Evolutionary conservation across 2,113 vertebrate species (phyloP), one percentile per base, ranked within the genome.

Genomic region (Tragelaphus strepsiceros): DNA sequence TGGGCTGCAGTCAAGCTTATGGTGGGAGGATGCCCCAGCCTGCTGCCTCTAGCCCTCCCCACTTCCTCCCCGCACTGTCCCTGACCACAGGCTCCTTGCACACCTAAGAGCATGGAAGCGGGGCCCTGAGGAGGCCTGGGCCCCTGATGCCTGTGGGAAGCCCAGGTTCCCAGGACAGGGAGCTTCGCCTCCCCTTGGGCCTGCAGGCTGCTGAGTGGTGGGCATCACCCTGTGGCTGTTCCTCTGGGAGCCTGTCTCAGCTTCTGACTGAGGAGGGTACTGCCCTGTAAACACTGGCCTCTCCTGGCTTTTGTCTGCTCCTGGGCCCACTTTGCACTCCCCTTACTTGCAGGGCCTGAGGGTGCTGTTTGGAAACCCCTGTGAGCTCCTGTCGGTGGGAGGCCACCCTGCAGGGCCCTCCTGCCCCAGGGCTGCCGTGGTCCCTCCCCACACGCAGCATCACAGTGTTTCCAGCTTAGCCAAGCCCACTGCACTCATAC

Each of bases 1-100:
- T 7, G 13, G 58, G 83, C 77, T 28, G 15, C 22, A 17, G 35
- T 46, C 14, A 2, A 10, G 1, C 10, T 3, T 13, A 9, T 39
- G 32, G 26, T 7, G 12, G 54, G 53, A 9, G 2, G 35, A 17
- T n/a, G 10, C 17, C 39, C 64, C 10, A 46, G 61, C 92, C 78
- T 22, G 11, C 35, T 49, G 26, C 56, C 67, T 46, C 19, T 17
- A 8, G 35, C 26, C 56, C 84, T 64, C 51, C 39, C 53, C 8
- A 0, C 2, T 3, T 6, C 30, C 21, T 32, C 17, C 51, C 21
- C 53, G 5, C 13, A 13, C 0, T 1, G 5, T 13, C 21, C 19
- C 85, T 59, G 46, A 59, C 46, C 3, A 2, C 7, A 56, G 51
- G 7, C 10, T 56, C 54, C 32, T 22, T 43, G 17, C 46, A 32